phyloP scores from a whole-genome alignment of 92 coral and sea anemone species.

The Palythoa grandis region DNA sequence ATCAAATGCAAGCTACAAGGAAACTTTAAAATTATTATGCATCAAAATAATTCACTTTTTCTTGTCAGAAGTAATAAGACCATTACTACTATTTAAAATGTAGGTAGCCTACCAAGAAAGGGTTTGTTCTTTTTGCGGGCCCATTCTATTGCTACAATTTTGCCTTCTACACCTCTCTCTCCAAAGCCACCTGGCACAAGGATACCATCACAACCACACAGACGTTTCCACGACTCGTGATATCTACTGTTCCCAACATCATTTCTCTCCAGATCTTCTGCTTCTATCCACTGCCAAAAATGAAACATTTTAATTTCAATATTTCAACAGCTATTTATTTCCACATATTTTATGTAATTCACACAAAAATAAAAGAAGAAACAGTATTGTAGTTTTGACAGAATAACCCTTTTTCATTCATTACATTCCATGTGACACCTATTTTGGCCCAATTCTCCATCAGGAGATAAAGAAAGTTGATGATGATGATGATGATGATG shows the following conservation, averaged over 20 bases:
- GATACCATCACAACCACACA: slow-evolving; percentile 67
- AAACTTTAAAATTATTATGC: neutral
- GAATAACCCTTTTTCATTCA: too few relatives aligned
- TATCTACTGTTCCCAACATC: slow-evolving; percentile 32
- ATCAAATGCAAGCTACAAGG: too few relatives aligned
- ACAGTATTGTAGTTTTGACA: too few relatives aligned
- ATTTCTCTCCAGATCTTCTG: slow-evolving; percentile 48
- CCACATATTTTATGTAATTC: too few relatives aligned
- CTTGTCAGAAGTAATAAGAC: neutral
- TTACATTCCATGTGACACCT: too few relatives aligned
- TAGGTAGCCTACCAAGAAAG: slow-evolving; percentile 70
- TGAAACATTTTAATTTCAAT: neutral
- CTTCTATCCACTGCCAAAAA: slow-evolving; percentile 55
- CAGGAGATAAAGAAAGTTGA: too few relatives aligned
- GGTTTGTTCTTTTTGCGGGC: slow-evolving; percentile 87
- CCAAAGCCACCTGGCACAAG: slow-evolving; percentile 99
- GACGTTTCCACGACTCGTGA: slow-evolving; percentile 38
- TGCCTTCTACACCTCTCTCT: slow-evolving; percentile 93
- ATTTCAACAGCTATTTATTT: neutral
- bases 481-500: too few relatives aligned
- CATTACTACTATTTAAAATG: neutral
- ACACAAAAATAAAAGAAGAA: too few relatives aligned
- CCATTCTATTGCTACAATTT: slow-evolving; percentile 94
- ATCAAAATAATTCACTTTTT: neutral
- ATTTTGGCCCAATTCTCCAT: too few relatives aligned